Percentiles rank a stretch among this genome's conserved stretches.
Conservation (phyloP, 2,113 vertebrate genomes). For the Chionis minor region DNA sequence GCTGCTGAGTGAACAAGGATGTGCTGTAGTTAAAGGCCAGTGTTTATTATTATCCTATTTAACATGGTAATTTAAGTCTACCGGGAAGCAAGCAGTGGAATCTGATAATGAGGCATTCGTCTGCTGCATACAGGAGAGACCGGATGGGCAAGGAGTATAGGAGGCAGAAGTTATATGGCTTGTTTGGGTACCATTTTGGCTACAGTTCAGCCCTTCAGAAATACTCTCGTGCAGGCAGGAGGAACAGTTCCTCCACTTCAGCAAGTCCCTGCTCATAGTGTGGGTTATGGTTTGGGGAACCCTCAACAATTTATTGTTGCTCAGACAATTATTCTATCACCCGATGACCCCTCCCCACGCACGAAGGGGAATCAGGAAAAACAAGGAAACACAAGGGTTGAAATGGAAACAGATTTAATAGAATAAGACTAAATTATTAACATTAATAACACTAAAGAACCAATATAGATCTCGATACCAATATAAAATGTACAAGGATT, state of each 20-base stretch:
- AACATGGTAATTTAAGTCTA: slow-evolving; percentile 42
- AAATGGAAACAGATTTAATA: background rate
- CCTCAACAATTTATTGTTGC: background rate
- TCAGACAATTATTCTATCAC: background rate
- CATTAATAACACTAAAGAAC: background rate
- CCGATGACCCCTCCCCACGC: background rate
- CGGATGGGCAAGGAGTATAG: accelerated
- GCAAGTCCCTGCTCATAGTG: background rate
- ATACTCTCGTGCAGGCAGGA: too few species aligned
- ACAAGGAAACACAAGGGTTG: background rate
- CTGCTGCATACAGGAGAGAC: background rate
- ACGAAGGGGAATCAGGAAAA: background rate
- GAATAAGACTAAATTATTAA: background rate
- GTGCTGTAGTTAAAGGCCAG: slow-evolving; percentile 26
- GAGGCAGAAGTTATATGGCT: background rate
- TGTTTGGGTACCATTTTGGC: background rate
- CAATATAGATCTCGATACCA: background rate
- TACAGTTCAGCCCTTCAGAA: background rate
- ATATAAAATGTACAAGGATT: background rate
- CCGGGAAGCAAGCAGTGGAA: background rate
- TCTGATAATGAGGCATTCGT: slow-evolving; percentile 30
- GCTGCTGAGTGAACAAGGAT: slow-evolving; percentile 46
- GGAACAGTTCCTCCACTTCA: background rate
- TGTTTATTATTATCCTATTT: slow-evolving; percentile 60
- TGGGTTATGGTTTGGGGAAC: background rate